Percentiles rank a stretch among this genome's conserved stretches.
Conservation (phyloP, 2,113 vertebrate genomes). For the Montifringilla adamsi region DNA sequence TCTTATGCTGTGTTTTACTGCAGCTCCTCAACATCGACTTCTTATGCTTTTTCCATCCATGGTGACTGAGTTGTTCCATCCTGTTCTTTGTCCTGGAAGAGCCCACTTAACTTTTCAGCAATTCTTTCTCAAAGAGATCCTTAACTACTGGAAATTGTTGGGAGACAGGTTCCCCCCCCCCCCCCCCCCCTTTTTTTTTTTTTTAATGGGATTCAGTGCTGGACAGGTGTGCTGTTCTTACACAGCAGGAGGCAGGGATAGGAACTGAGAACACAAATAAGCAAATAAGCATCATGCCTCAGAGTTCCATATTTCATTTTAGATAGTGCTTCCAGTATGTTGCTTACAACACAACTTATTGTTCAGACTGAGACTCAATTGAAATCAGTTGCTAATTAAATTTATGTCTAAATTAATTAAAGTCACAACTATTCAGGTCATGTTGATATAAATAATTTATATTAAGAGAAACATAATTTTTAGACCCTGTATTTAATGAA, state of each 20-base stretch:
- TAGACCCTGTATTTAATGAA: slow-evolving; percentile 75
- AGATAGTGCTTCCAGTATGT: background rate
- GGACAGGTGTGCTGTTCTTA: background rate
- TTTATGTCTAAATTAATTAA: slow-evolving; percentile 77
- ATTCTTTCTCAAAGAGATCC: background rate
- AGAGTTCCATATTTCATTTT: slow-evolving; percentile 2
- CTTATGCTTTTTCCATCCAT: background rate
- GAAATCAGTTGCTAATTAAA: slow-evolving; percentile 77
- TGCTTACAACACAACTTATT: slow-evolving; percentile 58
- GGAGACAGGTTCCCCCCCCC: accelerated
- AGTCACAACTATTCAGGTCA: slow-evolving; percentile 73
- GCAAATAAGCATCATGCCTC: background rate
- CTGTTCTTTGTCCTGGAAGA: background rate
- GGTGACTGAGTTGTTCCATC: background rate
- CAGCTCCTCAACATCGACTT: background rate
- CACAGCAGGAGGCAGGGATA: background rate
- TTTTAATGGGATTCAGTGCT: background rate
- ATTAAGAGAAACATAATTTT: slow-evolving; percentile 73
- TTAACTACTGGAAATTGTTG: background rate
- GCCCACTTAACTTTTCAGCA: background rate
- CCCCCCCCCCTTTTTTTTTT: accelerated
- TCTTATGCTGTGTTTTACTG: background rate
- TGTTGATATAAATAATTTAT: slow-evolving; percentile 74
- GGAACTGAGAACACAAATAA: background rate
- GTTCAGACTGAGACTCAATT: slow-evolving; percentile 59